Evolutionary conservation across 2,888 invertebrate genomes (phyloP).

Genomic region (Epistrophe grossulariae): DNA sequence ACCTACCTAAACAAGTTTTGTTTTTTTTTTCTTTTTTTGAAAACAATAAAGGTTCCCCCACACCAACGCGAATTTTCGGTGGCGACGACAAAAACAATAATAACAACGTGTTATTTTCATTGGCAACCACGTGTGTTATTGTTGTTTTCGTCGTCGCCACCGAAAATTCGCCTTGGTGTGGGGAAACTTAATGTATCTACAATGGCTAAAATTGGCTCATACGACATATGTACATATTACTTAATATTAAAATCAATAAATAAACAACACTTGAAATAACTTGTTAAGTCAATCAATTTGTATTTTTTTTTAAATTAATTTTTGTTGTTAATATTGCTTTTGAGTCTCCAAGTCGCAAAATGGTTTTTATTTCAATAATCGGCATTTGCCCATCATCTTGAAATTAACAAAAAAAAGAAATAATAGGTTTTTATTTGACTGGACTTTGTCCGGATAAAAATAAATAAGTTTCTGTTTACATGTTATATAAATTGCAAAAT

Average conservation of each 20-base stretch:
- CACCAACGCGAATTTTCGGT: too few relatives aligned
- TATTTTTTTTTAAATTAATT: background rate
- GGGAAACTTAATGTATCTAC: too few relatives aligned
- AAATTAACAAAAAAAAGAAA: background rate
- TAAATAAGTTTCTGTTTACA: background rate
- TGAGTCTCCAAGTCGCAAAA: background rate
- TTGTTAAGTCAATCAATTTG: background rate
- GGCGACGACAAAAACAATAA: too few relatives aligned
- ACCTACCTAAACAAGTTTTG: background rate
- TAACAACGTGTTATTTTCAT: too few relatives aligned
- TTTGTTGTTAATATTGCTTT: background rate
- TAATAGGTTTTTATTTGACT: background rate
- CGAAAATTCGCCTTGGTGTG: too few relatives aligned
- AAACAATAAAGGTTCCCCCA: background rate
- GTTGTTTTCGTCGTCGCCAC: too few relatives aligned
- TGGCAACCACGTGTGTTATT: too few relatives aligned
- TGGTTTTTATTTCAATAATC: background rate
- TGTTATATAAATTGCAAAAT: background rate
- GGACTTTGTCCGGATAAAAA: background rate
- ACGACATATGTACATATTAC: background rate
- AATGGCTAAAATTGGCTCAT: background rate
- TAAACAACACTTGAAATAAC: background rate
- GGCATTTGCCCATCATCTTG: too few relatives aligned
- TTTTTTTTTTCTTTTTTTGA: background rate
- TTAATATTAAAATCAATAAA: background rate